A percentile compares a stretch with the other conserved stretches of the same genome.
Evolutionary conservation across 1,140 invertebrate genomes (phyloP).

Genomic region (honey bee (Apis mellifera)): DNA sequence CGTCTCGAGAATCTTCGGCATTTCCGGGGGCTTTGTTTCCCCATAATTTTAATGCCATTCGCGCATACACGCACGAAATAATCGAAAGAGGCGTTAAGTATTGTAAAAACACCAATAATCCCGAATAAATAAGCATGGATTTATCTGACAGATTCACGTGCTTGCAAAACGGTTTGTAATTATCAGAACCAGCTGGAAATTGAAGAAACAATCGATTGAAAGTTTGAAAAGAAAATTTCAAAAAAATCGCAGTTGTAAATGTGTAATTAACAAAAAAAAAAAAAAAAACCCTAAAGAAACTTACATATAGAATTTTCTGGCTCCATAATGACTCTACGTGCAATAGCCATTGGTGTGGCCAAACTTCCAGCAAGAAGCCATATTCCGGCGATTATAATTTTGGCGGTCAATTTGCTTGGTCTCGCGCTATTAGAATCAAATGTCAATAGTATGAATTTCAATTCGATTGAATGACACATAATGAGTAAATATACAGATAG

Average conservation of each 20-base stretch:
- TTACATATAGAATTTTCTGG: constrained; percentile 66
- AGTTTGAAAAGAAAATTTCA: too few species aligned
- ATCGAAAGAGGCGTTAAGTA: constrained; percentile 89
- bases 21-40: constrained; percentile 89
- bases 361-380: constrained; percentile 85
- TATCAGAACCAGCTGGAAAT: constrained; percentile 56
- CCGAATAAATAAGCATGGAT: constrained; percentile 83
- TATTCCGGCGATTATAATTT: constrained; percentile 86
- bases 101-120: constrained; percentile 84
- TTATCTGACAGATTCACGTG: constrained; percentile 82
- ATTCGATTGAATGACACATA: not conserved
- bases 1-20: constrained; percentile 87
- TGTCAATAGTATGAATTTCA: too few species aligned
- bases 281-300: not conserved
- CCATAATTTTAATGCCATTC: constrained; percentile 89
- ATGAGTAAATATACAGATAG: not conserved
- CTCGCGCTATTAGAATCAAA: constrained; percentile 82
- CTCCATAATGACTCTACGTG: constrained; percentile 82
- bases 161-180: constrained; percentile 83
- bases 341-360: constrained; percentile 86
- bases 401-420: constrained; percentile 86
- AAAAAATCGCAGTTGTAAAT: too few species aligned
- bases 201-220: not conserved
- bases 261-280: too few species aligned
- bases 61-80: constrained; percentile 90